These are phyloP conservation scores for Protobothrops flavoviridis DNA, from an alignment of 2,113 vertebrate genomes.

Conservation along the genomic window DNA sequence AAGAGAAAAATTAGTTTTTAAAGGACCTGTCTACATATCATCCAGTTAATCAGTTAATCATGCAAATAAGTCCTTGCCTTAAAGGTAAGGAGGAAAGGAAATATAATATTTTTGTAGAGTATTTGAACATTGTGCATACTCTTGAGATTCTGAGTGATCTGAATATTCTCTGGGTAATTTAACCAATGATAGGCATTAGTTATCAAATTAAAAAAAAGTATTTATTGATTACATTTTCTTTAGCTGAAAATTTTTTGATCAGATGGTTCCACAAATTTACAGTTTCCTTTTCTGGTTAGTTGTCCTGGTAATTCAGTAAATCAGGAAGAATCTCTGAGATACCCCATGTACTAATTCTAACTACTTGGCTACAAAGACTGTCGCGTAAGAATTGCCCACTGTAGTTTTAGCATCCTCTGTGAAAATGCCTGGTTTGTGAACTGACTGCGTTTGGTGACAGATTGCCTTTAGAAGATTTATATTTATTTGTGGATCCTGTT, in stretches of 20 bases:
- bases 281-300: background rate
- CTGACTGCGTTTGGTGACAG: background rate
- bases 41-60: background rate
- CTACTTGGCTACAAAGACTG: background rate
- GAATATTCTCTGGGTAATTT: background rate
- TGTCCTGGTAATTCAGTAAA: background rate
- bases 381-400: background rate
- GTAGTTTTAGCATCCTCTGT: background rate
- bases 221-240: background rate
- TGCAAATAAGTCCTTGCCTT: background rate
- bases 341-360: background rate
- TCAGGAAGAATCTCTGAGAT: background rate
- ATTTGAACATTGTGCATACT: background rate
- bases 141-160: background rate
- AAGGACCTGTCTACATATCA: too few relatives aligned
- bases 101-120: background rate
- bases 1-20: background rate
- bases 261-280: background rate
- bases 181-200: background rate
- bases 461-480: background rate
- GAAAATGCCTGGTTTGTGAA: background rate
- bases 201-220: background rate
- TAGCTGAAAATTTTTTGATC: background rate
- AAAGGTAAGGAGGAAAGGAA: background rate
- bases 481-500: slow-evolving; percentile 10